Percentiles rank a stretch among this genome's conserved stretches.
These are phyloP conservation scores for Chloromyia formosa DNA, from an alignment of 2,888 invertebrate genomes.

Conservation along the genomic window DNA sequence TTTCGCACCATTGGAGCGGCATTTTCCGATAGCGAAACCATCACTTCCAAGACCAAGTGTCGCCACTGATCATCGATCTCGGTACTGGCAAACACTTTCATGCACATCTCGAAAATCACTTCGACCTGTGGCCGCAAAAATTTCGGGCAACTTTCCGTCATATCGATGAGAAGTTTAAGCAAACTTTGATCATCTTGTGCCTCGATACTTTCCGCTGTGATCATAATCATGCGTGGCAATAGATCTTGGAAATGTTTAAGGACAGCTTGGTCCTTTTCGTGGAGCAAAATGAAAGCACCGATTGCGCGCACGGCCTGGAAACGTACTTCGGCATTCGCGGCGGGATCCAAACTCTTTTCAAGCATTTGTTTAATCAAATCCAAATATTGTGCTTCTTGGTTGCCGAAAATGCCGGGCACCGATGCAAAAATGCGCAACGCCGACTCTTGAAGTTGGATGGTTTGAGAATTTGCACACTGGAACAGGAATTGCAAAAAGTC, in stretches of 20 bases:
- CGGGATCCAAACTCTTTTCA: constrained; percentile 79
- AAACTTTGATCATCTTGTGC: constrained; percentile 89
- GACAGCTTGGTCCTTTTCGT: constrained; percentile 92
- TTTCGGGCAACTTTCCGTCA: constrained; percentile 93
- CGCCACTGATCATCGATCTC: constrained; percentile 83
- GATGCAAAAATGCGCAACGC: constrained; percentile 96
- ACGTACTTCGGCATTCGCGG: constrained; percentile 77
- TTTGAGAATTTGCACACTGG: constrained; percentile 88
- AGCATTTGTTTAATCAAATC: constrained; percentile 96
- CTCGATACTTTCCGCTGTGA: constrained; percentile 80
- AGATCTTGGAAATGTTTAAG: constrained; percentile 89
- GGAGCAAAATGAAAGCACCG: constrained; percentile 87
- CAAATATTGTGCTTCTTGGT: constrained; percentile 89
- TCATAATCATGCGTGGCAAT: constrained; percentile 79
- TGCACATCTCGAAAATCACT: constrained; percentile 85
- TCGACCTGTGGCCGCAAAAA: constrained; percentile 88
- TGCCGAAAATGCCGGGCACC: constrained; percentile 97
- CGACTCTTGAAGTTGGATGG: constrained; percentile 86
- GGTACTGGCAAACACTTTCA: constrained; percentile 80
- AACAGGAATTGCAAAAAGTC: constrained; percentile 95
- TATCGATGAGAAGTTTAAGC: constrained; percentile 91
- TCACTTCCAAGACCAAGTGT: constrained; percentile 88
- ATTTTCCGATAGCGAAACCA: constrained; percentile 85
- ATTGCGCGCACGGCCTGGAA: constrained; percentile 86
- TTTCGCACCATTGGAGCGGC: constrained; percentile 97